Evolutionary conservation across 2,797 vertebrate genomes (phyloP), one percentile per base, ranked within the genome.

Genomic region (Okamejei kenojei): DNA sequence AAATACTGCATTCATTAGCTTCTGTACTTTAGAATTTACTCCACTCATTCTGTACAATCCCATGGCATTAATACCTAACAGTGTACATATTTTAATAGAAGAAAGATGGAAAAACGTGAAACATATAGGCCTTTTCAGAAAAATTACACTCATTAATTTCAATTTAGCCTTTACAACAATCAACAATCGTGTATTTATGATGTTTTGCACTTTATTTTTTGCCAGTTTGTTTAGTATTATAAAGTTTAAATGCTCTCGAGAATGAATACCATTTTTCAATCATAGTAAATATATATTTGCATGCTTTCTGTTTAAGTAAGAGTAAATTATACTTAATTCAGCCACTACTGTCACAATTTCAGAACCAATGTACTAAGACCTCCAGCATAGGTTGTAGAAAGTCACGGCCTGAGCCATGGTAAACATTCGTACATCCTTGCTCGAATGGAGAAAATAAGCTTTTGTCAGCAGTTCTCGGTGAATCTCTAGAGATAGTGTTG

Each of bases 1-100:
- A 95, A 99, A 99, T 76, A 97, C 96, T 3, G 98, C 98, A 63
- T 97, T 98, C 99, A 99, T 99, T 94, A 99, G 96, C 95, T 98
- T 98, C 95, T 99, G 99, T 0, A 99, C 99, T 96, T 99, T 99
- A 82, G 99, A 99, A 95, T 99, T 99, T 93, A 99, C 99, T 0
- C 99, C 99, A 94, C 98, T 98, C 94, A 99, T 99, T 95, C 99
- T 97, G 96, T 99, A 99, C 45, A 99, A 96, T 0, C 99, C 98
- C 96, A 99, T 96, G 73, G 98, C 97, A 82, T 97, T 98, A 94
- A 99, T 97, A 65, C 98, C 99, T 99, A 93, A 54, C 0, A 76
- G 21, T 74, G 73, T 13, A 74, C 15, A 92, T 76, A 26, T 29
- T 61, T 92, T 35, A 71, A 38, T 8, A 45, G 29, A 29, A 76